Base-by-base conservation (phyloP, 2,888 invertebrate genomes). In the Drosophila meridionalis region DNA sequence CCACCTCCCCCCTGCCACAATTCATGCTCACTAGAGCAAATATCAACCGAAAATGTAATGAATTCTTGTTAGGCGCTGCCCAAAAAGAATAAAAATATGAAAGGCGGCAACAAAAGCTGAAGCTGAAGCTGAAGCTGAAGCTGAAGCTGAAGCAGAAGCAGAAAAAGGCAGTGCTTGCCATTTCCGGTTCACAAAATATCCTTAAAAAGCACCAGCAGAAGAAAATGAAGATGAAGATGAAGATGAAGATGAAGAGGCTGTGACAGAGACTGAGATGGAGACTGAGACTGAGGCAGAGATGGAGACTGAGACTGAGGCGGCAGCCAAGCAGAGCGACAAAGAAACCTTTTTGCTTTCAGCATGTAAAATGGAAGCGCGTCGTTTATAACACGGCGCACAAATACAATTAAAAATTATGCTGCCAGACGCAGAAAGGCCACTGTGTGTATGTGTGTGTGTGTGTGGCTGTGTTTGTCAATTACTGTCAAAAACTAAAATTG, bases 371-470 rank as follows among this genome's bases (percentile, higher is more conserved):
- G 42, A 70, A 71, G 60, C 76, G 71, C 73, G 61, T 76, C 76
- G 61, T 71, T 77, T 77, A 55, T 75, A 78, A 73, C 85, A 76
- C 82, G 76, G 52, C 80, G 69, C 65, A 80, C 72, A 85, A 82
- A 85, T 80, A 82, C 86, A 82, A 82, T 82, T 82, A 85, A 82
- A 82, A 82, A 82, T 82, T 82, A 85, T 85, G 72, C 82, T 80
- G 65, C 82, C 79, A 82, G 69, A 52, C 71, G 60, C 42, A 60
- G 63, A 47, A 56, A 62, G 43, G 59, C 58, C 20, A 48, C 50
- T 40, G 7, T 14, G 60, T n/a, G 69, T 45, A 48, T 56, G 56
- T 50, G 48, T 58, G 62, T 63, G 56, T 36, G 59, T 36, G 30
- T 68, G 61, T 28, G 67, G 56, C 45, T 62, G 36, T 63, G 59